Base-by-base conservation (phyloP, 2,113 vertebrate species). In the Cranoglanis bouderius region DNA sequence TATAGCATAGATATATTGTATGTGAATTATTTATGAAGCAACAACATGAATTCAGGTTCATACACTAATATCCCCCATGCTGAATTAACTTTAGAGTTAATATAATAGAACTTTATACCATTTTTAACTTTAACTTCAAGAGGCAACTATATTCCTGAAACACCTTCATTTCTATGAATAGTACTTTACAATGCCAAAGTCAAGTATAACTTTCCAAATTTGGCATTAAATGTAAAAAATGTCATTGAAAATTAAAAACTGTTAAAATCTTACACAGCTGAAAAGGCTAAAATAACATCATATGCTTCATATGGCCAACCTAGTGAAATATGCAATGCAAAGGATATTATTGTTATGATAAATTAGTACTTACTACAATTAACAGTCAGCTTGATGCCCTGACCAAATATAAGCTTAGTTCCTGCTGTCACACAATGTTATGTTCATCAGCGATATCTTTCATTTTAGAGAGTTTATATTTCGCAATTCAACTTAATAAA, bases 351-450 rank as follows among this genome's bases (percentile, higher is more conserved):
- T 0, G 9, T 21, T 12, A 24, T 75, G 38, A 40, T 53, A 53
- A 81, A 35, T 80, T 32, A 29, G 21, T 57, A 93, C 90, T 92
- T 87, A 94, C 91, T 90, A 80, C 85, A 78, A 19, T n/a, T 78
- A 24, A 93, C 89, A 0, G 29, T 89, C 1, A 93, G 51, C 51
- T 53, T 82, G 16, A 55, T 82, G 78, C 51, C 51, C 35, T 55
- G 49, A 82, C 90, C 90, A 89, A 92, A 91, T 53, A 90, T 29
- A n/a, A 92, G 21, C 88, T 92, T 92, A 19, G 43, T 57, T 67
- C 65, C 70, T 46, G 51, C 35, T 55, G 67, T 53, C 84, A 85
- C 84, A 74, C 84, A 74, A 7, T 85, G 67, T 13, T 85, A 74
- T 21, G 1, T 43, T 24, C 19, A 75, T 75, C 2, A 75, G 13